These are phyloP conservation scores for Seriola aureovittata DNA, from an alignment of 2,113 vertebrate genomes.

Conservation along the genomic window DNA sequence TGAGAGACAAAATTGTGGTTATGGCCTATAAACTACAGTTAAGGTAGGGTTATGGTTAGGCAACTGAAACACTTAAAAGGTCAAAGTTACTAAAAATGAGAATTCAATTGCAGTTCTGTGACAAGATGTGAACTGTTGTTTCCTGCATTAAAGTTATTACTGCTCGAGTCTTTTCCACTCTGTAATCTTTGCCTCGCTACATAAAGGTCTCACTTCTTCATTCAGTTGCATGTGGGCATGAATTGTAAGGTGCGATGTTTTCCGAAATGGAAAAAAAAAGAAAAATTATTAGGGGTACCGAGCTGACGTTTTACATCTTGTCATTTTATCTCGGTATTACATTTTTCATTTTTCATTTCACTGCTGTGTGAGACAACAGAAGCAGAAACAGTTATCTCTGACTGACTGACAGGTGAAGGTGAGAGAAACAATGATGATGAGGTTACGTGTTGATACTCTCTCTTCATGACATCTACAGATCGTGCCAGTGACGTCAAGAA, in stretches of 20 bases:
- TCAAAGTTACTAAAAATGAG: not conserved
- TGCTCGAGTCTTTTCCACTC: not conserved
- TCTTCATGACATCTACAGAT: constrained; percentile 39
- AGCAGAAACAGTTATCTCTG: not conserved
- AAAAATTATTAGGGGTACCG: not conserved
- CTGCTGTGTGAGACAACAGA: not conserved
- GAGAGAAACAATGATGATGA: not conserved
- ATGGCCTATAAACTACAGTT: not conserved
- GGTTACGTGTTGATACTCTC: constrained; percentile 12
- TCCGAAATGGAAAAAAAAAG: not conserved
- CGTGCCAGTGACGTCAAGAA: constrained; percentile 22
- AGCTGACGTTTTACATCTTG: not conserved
- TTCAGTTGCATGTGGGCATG: not conserved
- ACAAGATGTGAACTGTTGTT: not conserved
- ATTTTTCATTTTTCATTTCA: constrained; percentile 10
- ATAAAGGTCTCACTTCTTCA: not conserved
- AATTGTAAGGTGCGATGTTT: not conserved
- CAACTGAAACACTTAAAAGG: not conserved
- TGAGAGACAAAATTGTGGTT: no score
- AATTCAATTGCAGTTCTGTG: not conserved
- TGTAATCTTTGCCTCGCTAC: not conserved
- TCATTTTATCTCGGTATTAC: not conserved
- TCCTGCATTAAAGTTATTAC: not conserved
- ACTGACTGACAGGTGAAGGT: constrained; percentile 8
- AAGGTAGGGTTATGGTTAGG: not conserved